Percentiles rank a stretch among this genome's conserved stretches.
Conservation (phyloP, 92 coral and sea anemone genomes). For the Porites cylindrica region DNA sequence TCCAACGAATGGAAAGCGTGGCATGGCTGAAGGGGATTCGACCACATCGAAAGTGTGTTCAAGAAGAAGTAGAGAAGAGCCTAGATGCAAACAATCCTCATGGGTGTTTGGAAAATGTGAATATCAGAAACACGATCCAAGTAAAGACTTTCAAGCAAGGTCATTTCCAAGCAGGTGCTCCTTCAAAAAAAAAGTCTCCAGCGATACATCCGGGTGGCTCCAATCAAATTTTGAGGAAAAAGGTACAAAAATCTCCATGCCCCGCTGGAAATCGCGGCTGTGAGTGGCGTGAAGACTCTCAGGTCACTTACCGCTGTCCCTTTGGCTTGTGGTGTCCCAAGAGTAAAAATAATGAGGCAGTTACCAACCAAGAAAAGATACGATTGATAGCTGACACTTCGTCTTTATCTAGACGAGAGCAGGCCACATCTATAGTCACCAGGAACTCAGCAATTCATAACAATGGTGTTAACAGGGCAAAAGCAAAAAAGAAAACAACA, state of each 20-base stretch:
- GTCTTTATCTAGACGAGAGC: too few relatives aligned
- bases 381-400: background rate
- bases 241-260: conserved; percentile 12
- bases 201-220: background rate
- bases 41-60: background rate
- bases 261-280: conserved; percentile 26
- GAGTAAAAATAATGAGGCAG: background rate
- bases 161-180: background rate
- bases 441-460: background rate
- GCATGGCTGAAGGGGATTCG: background rate
- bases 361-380: background rate
- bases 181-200: background rate
- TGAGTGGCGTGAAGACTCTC: background rate
- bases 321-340: background rate
- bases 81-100: background rate
- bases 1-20: background rate
- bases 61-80: background rate
- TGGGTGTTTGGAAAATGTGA: background rate
- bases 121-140: background rate
- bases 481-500: background rate
- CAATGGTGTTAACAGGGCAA: background rate
- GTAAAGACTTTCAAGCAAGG: background rate
- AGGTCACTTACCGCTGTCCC: conserved; percentile 12
- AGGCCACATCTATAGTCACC: too few relatives aligned
- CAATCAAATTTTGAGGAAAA: background rate